phyloP scores from a whole-genome alignment of 1,140 invertebrate genomes.

The Musca domestica region DNA sequence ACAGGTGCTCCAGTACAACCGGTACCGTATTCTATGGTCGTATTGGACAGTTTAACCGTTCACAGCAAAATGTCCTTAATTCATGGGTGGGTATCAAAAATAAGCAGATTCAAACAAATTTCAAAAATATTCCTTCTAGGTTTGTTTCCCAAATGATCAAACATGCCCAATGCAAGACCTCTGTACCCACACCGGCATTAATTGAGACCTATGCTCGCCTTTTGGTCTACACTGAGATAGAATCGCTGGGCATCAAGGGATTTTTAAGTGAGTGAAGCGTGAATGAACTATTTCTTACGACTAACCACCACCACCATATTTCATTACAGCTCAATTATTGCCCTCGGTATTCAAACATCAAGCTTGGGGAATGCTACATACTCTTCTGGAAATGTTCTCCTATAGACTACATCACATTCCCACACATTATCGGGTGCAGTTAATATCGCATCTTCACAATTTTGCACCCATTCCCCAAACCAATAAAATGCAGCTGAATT shows the following conservation, averaged over 20 bases:
- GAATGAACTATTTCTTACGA: conserved; percentile 24
- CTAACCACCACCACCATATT: conserved; percentile 25
- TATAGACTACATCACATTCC: conserved; percentile 95
- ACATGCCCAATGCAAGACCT: conserved; percentile 70
- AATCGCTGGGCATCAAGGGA: conserved; percentile 93
- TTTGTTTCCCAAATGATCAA: conserved; percentile 52
- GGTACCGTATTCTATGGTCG: conserved; percentile 85
- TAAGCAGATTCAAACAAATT: too few relatives aligned
- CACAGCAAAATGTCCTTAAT: conserved; percentile 98
- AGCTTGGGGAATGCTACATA: conserved; percentile 92
- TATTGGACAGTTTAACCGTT: conserved; percentile 92
- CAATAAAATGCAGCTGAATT: conserved; percentile 91
- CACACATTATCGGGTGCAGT: conserved; percentile 88
- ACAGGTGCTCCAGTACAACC: conserved; percentile 58
- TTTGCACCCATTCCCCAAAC: conserved; percentile 86
- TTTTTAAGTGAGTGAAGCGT: conserved; percentile 83
- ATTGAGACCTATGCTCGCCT: conserved; percentile 93
- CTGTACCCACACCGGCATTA: conserved; percentile 80
- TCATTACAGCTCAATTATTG: conserved; percentile 72
- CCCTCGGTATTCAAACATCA: conserved; percentile 89
- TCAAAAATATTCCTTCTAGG: conserved; percentile 27
- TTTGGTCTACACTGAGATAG: conserved; percentile 94
- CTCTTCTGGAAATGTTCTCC: conserved; percentile 93
- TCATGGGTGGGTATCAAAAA: conserved; percentile 62
- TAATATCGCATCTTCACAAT: conserved; percentile 85